Evolutionary conservation across 2,888 invertebrate species (phyloP).

Genomic region (Chymomyza procnemis): DNA sequence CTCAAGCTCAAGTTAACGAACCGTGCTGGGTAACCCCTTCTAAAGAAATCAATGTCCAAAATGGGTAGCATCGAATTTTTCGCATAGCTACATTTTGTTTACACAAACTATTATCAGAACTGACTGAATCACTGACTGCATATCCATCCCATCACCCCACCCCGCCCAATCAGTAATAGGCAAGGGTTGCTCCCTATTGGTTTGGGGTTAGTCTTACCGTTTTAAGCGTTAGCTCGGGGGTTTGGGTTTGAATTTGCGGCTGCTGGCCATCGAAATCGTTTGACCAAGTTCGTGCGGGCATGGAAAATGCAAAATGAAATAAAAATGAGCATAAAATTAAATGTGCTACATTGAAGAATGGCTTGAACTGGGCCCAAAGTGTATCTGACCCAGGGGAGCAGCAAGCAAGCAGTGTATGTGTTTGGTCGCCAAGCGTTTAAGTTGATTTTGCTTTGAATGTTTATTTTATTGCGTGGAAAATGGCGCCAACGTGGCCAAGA

Average conservation of each 20-base stretch:
- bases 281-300: conserved; percentile 30
- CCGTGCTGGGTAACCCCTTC: conserved; percentile 5
- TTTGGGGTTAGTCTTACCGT: background rate
- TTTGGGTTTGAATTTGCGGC: conserved; percentile 34
- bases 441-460: conserved; percentile 76
- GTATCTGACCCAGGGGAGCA: background rate
- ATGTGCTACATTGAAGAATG: conserved; percentile 74
- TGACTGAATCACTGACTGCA: conserved; percentile 26
- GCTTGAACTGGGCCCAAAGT: conserved; percentile 48
- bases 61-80: background rate
- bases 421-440: conserved; percentile 60
- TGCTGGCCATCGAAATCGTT: conserved; percentile 18
- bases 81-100: conserved; percentile 44
- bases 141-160: too few species aligned
- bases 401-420: background rate
- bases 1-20: background rate
- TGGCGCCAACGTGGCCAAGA: conserved; percentile 77
- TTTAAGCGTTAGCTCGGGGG: too few species aligned
- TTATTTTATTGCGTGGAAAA: conserved; percentile 77
- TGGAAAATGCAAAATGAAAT: conserved; percentile 56
- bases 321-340: conserved; percentile 75
- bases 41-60: background rate
- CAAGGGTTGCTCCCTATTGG: conserved; percentile 4
- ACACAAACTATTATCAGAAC: conserved; percentile 62
- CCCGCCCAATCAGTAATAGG: conserved; percentile 28